phyloP scores from a whole-genome alignment of 2,797 vertebrate genomes.

The Dicrostonyx torquatus region DNA sequence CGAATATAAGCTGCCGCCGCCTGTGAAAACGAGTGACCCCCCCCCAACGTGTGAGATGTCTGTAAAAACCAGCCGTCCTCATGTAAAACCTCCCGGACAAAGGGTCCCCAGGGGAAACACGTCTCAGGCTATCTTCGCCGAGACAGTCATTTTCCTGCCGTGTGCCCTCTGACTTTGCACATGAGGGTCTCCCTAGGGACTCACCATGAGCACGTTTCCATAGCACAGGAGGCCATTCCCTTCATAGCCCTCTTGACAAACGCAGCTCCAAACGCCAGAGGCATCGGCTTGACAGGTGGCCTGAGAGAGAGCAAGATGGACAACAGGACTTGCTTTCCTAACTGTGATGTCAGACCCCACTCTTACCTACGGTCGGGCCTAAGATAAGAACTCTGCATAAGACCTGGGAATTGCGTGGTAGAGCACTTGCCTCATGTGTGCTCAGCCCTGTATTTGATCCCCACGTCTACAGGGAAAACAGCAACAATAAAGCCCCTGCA shows the following conservation, averaged over 20 bases:
- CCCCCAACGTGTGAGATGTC: fast-evolving
- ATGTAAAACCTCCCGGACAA: background rate
- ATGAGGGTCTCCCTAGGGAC: background rate
- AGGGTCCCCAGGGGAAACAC: too few relatives aligned
- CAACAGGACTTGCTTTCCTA: background rate
- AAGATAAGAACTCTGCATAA: background rate
- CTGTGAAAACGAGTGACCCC: background rate
- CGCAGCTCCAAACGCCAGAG: constrained; percentile 89
- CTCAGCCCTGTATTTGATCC: background rate
- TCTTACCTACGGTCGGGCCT: fast-evolving
- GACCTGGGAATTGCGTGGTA: background rate
- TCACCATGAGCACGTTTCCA: constrained; percentile 90
- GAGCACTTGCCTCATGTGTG: background rate
- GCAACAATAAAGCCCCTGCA: background rate
- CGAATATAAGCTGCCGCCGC: background rate
- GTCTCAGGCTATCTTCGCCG: background rate
- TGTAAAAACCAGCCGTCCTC: background rate
- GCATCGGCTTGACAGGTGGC: constrained; percentile 88
- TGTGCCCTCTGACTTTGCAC: background rate
- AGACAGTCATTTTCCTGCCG: too few relatives aligned
- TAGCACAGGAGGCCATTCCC: constrained; percentile 93
- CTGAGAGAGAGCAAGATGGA: constrained; percentile 82
- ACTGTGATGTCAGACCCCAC: background rate
- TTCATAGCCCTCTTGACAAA: constrained; percentile 89
- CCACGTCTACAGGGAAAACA: background rate